Percentiles rank a stretch among this genome's conserved stretches.
Conservation (phyloP, 1,140 invertebrate genomes). For the Drosophila tani region DNA sequence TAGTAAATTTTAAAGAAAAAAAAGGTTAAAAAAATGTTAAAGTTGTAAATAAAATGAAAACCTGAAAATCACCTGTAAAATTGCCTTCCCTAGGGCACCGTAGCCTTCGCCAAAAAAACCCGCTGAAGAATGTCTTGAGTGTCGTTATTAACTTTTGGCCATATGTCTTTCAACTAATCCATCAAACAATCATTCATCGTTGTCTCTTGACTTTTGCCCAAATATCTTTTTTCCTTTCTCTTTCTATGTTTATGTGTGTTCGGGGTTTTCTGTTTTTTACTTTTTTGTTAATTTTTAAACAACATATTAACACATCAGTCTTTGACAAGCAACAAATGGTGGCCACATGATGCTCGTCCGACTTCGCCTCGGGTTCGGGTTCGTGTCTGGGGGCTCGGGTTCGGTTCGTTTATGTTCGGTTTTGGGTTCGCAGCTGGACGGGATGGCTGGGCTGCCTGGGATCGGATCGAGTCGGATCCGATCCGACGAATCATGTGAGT, state of each 20-base stretch:
- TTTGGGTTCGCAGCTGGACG: constrained; percentile 44
- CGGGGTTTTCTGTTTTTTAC: background rate
- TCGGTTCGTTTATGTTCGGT: constrained; percentile 29
- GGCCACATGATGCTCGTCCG: constrained; percentile 72
- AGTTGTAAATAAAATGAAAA: background rate
- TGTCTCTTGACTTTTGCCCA: constrained; percentile 43
- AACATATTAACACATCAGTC: constrained; percentile 80
- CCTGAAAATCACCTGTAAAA: background rate
- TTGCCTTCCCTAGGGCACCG: constrained; percentile 20
- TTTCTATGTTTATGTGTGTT: constrained; percentile 20
- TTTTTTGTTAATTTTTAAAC: constrained; percentile 47
- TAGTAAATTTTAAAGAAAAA: too few species aligned
- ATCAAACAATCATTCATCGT: constrained; percentile 64
- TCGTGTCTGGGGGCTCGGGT: constrained; percentile 3
- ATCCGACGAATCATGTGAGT: constrained; percentile 69
- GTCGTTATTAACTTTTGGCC: constrained; percentile 38
- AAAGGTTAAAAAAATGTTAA: too few species aligned
- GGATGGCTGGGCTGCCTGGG: constrained; percentile 9
- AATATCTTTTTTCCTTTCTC: constrained; percentile 42
- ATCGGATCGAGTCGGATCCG: constrained; percentile 15
- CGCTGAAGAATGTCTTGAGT: constrained; percentile 5
- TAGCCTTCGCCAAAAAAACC: constrained; percentile 5
- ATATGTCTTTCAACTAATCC: constrained; percentile 67
- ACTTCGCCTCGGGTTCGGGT: constrained; percentile 11
- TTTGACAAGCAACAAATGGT: constrained; percentile 65